Evolutionary conservation across 2,113 vertebrate genomes (phyloP).

Genomic region (Larimichthys polyactis): DNA sequence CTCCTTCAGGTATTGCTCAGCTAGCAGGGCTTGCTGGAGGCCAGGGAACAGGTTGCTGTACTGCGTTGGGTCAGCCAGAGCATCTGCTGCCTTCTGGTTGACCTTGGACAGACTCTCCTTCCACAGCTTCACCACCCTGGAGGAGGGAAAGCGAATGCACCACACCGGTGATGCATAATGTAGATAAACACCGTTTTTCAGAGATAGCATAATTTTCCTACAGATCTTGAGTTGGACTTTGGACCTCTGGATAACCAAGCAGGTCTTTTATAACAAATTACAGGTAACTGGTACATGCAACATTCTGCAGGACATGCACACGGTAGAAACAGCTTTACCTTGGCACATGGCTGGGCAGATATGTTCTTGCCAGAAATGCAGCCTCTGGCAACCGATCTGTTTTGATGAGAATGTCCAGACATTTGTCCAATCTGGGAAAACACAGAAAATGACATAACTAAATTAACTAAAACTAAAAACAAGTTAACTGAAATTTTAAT

Average conservation of each 20-base stretch:
- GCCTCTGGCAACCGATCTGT: constrained; percentile 95
- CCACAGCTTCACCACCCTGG: constrained; percentile 93
- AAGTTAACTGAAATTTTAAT: not conserved
- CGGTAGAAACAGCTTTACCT: constrained; percentile 49
- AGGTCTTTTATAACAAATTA: not conserved
- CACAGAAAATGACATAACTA: not conserved
- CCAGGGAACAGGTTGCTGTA: constrained; percentile 97
- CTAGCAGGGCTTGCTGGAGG: constrained; percentile 92
- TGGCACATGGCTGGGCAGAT: constrained; percentile 88
- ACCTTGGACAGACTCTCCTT: constrained; percentile 93
- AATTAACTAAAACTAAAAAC: not conserved
- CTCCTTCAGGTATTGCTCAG: constrained; percentile 91
- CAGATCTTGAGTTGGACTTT: not conserved
- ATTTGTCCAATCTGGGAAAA: constrained; percentile 89
- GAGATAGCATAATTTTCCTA: not conserved
- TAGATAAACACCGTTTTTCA: not conserved
- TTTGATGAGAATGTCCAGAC: constrained; percentile 94
- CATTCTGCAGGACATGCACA: not conserved
- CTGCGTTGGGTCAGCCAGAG: constrained; percentile 93
- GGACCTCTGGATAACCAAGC: not conserved
- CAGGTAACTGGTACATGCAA: not conserved
- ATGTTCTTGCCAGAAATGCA: constrained; percentile 94
- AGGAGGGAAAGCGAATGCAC: not conserved
- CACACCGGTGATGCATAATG: not conserved
- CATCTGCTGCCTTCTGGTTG: constrained; percentile 96